phyloP scores from a whole-genome alignment of 2,888 invertebrate genomes.

The Nomada ruficornis region DNA sequence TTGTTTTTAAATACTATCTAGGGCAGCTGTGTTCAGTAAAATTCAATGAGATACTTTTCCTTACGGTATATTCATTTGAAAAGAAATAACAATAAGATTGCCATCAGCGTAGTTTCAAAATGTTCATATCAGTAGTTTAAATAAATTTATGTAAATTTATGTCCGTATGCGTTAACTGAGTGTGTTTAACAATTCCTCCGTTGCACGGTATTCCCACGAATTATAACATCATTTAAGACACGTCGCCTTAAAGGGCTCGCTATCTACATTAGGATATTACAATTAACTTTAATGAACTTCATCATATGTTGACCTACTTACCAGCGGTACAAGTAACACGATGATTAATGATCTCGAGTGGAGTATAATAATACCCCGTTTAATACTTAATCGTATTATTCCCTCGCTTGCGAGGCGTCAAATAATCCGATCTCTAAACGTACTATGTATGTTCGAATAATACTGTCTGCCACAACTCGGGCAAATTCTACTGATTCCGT shows the following conservation, averaged over 20 bases:
- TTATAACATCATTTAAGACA: slow-evolving; percentile 16
- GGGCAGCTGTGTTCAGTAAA: no score
- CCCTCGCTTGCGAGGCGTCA: slow-evolving; percentile 14
- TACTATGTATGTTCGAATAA: neutral
- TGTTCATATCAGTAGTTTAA: no score
- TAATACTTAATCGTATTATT: slow-evolving; percentile 20
- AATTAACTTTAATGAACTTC: slow-evolving; percentile 63
- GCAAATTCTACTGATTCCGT: neutral
- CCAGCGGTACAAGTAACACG: slow-evolving; percentile 38
- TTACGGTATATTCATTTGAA: no score
- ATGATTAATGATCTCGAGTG: slow-evolving; percentile 51
- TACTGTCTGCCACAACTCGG: neutral
- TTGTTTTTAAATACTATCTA: no score
- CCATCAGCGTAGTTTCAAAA: no score
- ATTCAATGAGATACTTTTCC: no score
- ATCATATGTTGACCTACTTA: slow-evolving; percentile 60
- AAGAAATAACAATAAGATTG: no score
- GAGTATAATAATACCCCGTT: slow-evolving; percentile 19
- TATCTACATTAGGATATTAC: slow-evolving; percentile 59
- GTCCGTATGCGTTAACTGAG: neutral
- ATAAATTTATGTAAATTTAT: neutral
- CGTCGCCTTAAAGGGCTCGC: slow-evolving; percentile 49
- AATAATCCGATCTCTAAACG: slow-evolving; percentile 13
- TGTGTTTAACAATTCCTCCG: neutral
- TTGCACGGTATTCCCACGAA: neutral